Evolutionary conservation across 1,140 invertebrate genomes (phyloP), one percentile per base, ranked within the genome.

Genomic region (Ceratina australensis): DNA sequence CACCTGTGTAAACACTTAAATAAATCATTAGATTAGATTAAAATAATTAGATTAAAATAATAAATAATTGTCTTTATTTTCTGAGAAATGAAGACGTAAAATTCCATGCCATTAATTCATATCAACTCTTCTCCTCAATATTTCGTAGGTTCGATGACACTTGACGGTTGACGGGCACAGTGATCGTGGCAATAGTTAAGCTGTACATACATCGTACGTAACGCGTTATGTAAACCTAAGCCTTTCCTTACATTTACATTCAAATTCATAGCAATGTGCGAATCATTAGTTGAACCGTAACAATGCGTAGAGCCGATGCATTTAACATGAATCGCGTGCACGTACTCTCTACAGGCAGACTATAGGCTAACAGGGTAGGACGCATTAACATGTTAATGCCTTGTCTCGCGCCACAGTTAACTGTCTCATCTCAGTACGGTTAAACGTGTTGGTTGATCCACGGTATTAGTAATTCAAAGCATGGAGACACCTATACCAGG

Each of bases 381-480:
- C 59, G 76, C 69, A 78, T 78, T 78, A 72, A 78, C 76, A 78
- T 72, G 76, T 72, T 78, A 78, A 78, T 78, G 61, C 76, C 59
- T 78, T 78, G 76, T 78, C 76, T 78, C 69, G 59, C 69, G 52
- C 68, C 49, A 72, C 61, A 26, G 60, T 78, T 78, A 78, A 78
- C 59, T 56, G 60, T 72, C 68, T 78, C 76, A 52, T 64, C 69
- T 78, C 76, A 59, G 50, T 49, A 65, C 69, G 24, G 52, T 20
- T 78, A 64, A 78, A 78, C 69, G 76, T 61, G 76, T 64, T 26
- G 42, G 59, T 63, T 72, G 76, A 78, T 78, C 69, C 69, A 72
- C 33, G 76, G 59, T 69, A 78, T 78, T 71, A 77, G 74, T 63
- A 54, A 77, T 71, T 77, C 74, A 77, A 77, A 77, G 74, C 74